These are phyloP conservation scores for Fregata magnificens DNA, from an alignment of 2,113 vertebrate species.

Conservation along the genomic window DNA sequence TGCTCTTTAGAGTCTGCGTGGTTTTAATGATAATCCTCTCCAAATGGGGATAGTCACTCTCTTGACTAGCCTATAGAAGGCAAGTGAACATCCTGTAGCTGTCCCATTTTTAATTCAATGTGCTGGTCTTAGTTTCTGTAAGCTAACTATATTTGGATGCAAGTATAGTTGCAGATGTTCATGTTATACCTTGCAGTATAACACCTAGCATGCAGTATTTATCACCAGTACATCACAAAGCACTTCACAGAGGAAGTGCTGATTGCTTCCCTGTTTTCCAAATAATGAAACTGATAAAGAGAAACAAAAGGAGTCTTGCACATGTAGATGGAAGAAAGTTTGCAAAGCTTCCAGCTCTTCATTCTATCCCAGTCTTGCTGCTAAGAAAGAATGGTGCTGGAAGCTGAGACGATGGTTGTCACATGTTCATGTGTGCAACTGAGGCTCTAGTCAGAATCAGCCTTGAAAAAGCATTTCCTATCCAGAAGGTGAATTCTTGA, in stretches of 20 bases:
- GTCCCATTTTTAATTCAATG: background rate
- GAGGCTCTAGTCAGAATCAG: background rate
- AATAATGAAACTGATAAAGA: background rate
- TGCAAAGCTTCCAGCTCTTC: background rate
- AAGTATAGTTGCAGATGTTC: background rate
- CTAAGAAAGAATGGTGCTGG: background rate
- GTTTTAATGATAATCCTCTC: background rate
- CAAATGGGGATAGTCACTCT: background rate
- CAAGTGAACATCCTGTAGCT: background rate
- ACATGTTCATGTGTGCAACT: background rate
- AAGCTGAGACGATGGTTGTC: background rate
- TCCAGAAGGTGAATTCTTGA: background rate
- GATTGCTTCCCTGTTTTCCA: background rate
- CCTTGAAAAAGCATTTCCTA: background rate
- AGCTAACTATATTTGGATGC: background rate
- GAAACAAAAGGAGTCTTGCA: background rate
- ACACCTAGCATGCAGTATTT: background rate
- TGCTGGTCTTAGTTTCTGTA: background rate
- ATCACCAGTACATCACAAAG: background rate
- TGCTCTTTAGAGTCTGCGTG: background rate
- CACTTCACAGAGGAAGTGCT: background rate
- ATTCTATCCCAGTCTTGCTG: background rate
- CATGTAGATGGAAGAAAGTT: background rate
- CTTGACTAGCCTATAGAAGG: background rate
- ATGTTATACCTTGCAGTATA: background rate